Evolutionary conservation across 2,113 vertebrate genomes (phyloP), one percentile per base, ranked within the genome.

Genomic region (Podocnemis expansa): DNA sequence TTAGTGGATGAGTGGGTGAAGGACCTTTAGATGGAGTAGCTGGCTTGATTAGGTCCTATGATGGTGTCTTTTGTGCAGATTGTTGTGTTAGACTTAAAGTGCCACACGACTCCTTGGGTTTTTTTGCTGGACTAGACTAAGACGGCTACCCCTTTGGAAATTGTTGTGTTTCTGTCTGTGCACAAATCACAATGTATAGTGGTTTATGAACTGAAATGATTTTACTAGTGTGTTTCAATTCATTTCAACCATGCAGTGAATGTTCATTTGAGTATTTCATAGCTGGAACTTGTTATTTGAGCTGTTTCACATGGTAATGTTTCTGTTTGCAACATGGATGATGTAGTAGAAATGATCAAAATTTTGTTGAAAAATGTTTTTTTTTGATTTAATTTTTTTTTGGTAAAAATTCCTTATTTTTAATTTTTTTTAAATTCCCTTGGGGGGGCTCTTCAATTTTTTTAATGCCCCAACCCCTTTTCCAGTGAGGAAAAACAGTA

Each of bases 171-270:
- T 96, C n/a, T 93, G 81, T 95, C 84, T 86, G 81, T 87, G 88
- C 95, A 95, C 82, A 88, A 84, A 94, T 87, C 76, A 70, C 73
- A 90, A 95, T 96, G 96, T 96, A 81, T 95, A 95, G 96, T 96
- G 92, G 88, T 94, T 96, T 95, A 96, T 96, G 93, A 94, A 96
- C 94, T 96, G 76, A 94, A 96, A 93, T 90, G 88, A 45, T 95
- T 97, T 96, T 87, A 96, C 92, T 95, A 90, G 85, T 89, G 96
- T 96, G 87, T 94, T 96, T 93, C 85, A 96, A 91, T 43, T 56
- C 79, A 89, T 96, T 96, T 97, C 91, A 90, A 88, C 91, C 34
- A 76, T 90, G 92, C 95, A 94, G 60, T 70, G 95, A 93, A 94
- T 96, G 96, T 92, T 96, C 95, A 96, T 97, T 92, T 80, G 83